Conservation (phyloP, 2,888 invertebrate genomes). For the Philaethria dido region DNA sequence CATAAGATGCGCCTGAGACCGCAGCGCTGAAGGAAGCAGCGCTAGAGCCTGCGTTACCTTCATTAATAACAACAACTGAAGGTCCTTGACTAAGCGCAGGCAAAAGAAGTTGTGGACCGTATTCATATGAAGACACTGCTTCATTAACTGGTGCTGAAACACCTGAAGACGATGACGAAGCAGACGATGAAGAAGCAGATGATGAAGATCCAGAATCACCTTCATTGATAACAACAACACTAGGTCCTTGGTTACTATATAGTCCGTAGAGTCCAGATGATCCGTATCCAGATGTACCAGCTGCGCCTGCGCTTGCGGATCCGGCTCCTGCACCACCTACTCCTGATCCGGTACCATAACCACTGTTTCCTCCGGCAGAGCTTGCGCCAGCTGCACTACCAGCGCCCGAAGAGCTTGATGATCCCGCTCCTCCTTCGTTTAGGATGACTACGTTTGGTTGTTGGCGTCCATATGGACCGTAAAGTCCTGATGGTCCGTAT, state of each 20-base stretch:
- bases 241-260: slow-evolving; percentile 19
- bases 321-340: neutral
- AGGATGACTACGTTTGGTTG: too few species aligned
- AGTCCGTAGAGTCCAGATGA: neutral
- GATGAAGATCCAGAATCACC: too few species aligned
- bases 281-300: slow-evolving; percentile 1
- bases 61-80: slow-evolving; percentile 11
- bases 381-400: slow-evolving; percentile 26
- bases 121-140: neutral
- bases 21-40: slow-evolving; percentile 29
- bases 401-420: neutral
- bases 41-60: slow-evolving; percentile 15
- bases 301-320: slow-evolving; percentile 9
- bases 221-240: slow-evolving; percentile 40
- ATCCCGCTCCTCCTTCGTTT: neutral
- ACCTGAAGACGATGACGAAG: neutral
- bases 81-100: neutral
- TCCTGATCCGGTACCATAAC: slow-evolving; percentile 1
- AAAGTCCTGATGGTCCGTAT: neutral
- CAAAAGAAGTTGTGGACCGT: neutral
- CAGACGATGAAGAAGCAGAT: neutral
- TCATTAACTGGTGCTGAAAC: neutral
- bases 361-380: neutral
- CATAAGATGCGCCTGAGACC: slow-evolving; percentile 31
- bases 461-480: neutral